Evolutionary conservation across 2,888 invertebrate species (phyloP), one percentile per base, ranked within the genome.

Genomic region (Corythucha ciliata): DNA sequence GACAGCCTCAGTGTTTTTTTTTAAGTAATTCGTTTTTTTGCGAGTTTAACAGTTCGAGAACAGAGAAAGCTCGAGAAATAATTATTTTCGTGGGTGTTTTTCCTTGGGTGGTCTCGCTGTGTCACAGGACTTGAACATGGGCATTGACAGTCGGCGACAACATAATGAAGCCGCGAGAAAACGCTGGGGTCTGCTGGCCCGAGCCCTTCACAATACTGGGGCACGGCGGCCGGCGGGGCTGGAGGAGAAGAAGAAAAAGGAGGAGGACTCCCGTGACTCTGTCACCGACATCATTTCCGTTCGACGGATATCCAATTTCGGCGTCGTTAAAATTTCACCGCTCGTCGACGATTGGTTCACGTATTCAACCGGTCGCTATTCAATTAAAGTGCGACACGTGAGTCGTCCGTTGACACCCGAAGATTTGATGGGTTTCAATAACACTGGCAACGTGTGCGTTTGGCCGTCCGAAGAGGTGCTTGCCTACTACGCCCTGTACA

Each of bases 381-480:
- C 66, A 21, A 70, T 80, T 2, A 72, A 75, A 55, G 73, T 82
- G 29, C 75, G 77, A 26, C 76, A 77, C 59, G 67, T 77, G 44
- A 74, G 74, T 52, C 73, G 77, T 49, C 75, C 72, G 33, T 75
- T 82, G 62, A 81, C 81, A 1, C 80, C 81, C 16, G 76, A 74
- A 62, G 81, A 83, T 61, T 69, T 84, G 40, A 81, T 81, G 72
- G 84, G 84, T n/a, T 84, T 83, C 68, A 84, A 85, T 63, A 84
- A 84, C 62, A 84, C 84, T 1, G 84, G 84, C 37, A 85, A 84
- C 66, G 76, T 85, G 6, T 82, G 83, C 66, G 78, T 84, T 4
- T 84, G 84, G 84, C 83, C 83, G 12, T 83, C 83, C 1, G 84
- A 84, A 67, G 83, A 84, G 67, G 79, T 83, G 3, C 67, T 85